Conservation (phyloP, 2,797 vertebrate species). For the Malurus splendens region DNA sequence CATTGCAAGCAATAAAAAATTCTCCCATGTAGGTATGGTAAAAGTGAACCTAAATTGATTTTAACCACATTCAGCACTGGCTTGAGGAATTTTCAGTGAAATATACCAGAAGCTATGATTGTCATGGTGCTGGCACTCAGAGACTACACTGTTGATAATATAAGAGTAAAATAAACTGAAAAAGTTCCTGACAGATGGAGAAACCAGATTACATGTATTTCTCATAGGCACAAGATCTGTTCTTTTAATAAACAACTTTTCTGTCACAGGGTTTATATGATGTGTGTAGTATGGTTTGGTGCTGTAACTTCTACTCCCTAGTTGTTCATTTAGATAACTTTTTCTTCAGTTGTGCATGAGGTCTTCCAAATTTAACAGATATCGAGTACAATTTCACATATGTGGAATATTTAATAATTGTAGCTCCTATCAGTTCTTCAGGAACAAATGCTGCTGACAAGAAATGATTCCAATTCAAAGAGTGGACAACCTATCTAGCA, state of each 20-base stretch:
- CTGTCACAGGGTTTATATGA: background rate
- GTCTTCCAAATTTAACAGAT: background rate
- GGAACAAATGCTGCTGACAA: background rate
- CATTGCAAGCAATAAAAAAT: background rate
- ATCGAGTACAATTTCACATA: background rate
- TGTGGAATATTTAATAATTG: background rate
- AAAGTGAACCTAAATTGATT: slow-evolving; percentile 1
- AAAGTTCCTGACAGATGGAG: background rate
- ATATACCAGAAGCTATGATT: background rate
- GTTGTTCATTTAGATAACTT: background rate
- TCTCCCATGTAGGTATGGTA: background rate
- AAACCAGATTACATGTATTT: background rate
- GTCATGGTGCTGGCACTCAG: background rate
- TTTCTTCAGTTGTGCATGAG: background rate
- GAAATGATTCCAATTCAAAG: background rate
- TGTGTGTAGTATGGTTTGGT: background rate
- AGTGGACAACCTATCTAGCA: background rate
- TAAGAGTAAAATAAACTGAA: background rate
- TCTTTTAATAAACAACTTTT: background rate
- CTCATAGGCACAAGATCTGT: background rate
- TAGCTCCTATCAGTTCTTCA: background rate
- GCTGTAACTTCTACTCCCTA: background rate
- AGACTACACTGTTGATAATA: background rate
- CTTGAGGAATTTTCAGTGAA: background rate
- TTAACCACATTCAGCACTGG: background rate